Conservation (phyloP, 2,888 invertebrate species). For the Dinocampus coccinellae region DNA sequence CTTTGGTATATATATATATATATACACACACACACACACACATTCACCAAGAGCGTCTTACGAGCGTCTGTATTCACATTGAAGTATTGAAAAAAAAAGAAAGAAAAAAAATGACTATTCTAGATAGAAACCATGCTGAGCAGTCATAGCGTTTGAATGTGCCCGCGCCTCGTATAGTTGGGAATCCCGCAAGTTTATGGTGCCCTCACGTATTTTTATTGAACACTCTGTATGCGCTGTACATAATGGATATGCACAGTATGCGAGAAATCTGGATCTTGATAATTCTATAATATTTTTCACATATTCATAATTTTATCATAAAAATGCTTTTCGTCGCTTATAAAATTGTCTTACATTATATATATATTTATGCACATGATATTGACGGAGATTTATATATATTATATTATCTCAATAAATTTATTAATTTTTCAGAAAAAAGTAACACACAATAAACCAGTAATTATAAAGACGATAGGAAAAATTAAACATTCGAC, state of each 20-base stretch:
- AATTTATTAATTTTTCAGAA: too few species aligned
- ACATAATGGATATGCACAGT: constrained; percentile 51
- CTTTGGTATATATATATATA: not conserved
- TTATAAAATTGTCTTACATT: not conserved
- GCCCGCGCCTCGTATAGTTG: constrained; percentile 51
- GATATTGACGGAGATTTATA: too few species aligned
- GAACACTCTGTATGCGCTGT: constrained; percentile 48
- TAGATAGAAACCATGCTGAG: not conserved
- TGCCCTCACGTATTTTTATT: constrained; percentile 56
- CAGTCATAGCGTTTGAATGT: not conserved
- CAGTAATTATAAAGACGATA: not conserved
- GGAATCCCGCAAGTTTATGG: constrained; percentile 62
- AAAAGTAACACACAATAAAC: not conserved
- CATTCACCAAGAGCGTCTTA: not conserved
- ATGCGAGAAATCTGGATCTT: constrained; percentile 37
- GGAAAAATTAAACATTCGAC: too few species aligned
- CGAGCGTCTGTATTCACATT: not conserved
- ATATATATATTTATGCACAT: too few species aligned
- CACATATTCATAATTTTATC: not conserved
- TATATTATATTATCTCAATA: too few species aligned
- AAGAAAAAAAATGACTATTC: not conserved
- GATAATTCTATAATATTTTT: constrained; percentile 28
- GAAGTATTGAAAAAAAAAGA: not conserved
- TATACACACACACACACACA: not conserved
- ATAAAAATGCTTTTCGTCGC: not conserved